phyloP scores from a whole-genome alignment of 92 coral and sea anemone genomes.

The Zoanthus sansibaricus region DNA sequence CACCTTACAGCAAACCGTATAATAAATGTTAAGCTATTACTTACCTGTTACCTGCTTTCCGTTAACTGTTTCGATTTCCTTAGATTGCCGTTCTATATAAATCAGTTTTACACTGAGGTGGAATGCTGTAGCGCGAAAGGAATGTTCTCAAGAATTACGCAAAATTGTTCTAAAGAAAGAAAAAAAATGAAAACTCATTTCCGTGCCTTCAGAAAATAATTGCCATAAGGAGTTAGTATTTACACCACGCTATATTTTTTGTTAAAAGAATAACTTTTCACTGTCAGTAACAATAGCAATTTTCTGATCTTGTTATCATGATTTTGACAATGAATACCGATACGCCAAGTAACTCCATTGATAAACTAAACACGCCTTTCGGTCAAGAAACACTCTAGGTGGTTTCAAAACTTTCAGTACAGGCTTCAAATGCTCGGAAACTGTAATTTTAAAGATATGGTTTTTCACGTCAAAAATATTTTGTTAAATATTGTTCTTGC shows the following conservation, averaged over 20 bases:
- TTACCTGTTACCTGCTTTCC: too few relatives aligned
- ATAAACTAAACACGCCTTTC: neutral
- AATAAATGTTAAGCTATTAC: too few relatives aligned
- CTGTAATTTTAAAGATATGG: neutral
- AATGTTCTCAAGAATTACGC: neutral
- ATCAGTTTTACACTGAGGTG: neutral
- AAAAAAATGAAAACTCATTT: neutral
- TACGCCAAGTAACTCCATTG: neutral
- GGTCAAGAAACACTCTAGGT: neutral
- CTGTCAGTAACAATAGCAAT: neutral
- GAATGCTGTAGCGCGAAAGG: neutral
- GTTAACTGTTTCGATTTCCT: neutral
- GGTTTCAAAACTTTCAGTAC: neutral
- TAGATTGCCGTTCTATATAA: neutral
- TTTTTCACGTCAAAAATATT: too few relatives aligned
- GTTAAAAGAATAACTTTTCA: neutral
- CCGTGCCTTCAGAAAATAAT: neutral
- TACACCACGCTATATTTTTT: neutral
- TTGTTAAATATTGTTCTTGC: too few relatives aligned
- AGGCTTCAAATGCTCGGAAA: neutral
- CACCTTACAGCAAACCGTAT: too few relatives aligned
- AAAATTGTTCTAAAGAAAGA: neutral
- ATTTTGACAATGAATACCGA: neutral
- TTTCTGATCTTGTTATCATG: neutral
- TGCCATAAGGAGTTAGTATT: neutral